Evolutionary conservation across 2,797 vertebrate genomes (phyloP), one percentile per base, ranked within the genome.

Genomic region (Tenualosa thibaudeaui): DNA sequence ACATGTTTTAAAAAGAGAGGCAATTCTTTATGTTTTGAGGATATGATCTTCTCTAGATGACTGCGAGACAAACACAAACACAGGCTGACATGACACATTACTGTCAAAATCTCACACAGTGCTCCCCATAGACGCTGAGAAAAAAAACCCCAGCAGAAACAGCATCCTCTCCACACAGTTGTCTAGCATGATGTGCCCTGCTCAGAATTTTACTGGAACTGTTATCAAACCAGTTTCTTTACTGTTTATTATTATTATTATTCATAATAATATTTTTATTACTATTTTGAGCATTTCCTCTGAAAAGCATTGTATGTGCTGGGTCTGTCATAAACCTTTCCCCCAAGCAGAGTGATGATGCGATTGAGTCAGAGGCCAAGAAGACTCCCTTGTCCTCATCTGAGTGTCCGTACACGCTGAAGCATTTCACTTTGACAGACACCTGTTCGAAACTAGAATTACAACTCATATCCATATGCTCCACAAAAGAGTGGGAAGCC

Each of bases 61-160:
- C 15, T 78, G 71, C 37, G 8, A 78, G 71, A 78, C 71, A 78
- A 78, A 78, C 71, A 78, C 26, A 22, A 78, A 78, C 71, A 78
- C 71, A 46, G 40, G 19, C 71, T 78, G 71, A 78, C 71, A 78
- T 46, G 71, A 78, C 71, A 78, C 71, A 78, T 78, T 78, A 78
- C 37, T 78, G 71, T 78, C 71, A 78, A 78, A 78, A 56, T 17
- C 17, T 56, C 54, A 19, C 54, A 78, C 37, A 78, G 5, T 0
- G 71, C 71, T 78, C 71, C 40, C 37, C 15, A 40, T 46, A 43
- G 71, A 46, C 71, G 19, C 37, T 31, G 22, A 22, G 22, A 31
- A 31, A 31, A 6, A 40, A 6, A 17, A 75, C 43, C 37, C 68
- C 37, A 40, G 5, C 37, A 75, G 10, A 8, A 9, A 43, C 37